These are phyloP conservation scores for Sussaba pulchella DNA, from an alignment of 2,888 invertebrate genomes.

Conservation along the genomic window DNA sequence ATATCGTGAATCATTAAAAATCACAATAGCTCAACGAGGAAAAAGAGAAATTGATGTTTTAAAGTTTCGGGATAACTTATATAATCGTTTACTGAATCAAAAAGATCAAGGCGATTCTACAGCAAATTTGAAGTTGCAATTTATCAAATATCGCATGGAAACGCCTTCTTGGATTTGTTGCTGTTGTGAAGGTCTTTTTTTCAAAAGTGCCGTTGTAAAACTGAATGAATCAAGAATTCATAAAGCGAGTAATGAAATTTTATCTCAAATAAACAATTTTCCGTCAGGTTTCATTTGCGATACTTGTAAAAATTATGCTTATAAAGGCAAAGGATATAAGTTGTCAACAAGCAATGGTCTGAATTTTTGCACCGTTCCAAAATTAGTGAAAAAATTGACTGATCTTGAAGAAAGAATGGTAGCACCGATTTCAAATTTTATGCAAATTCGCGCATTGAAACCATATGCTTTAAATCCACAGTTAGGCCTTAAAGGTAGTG, in stretches of 20 bases:
- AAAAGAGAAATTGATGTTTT: too few species aligned
- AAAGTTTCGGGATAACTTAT: too few species aligned
- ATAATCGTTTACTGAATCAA: too few species aligned
- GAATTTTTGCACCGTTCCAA: conserved; percentile 64
- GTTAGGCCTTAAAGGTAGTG: conserved; percentile 72
- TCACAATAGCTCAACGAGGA: too few species aligned
- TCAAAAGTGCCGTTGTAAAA: conserved; percentile 41
- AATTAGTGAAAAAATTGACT: conserved; percentile 65
- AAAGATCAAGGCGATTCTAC: neutral
- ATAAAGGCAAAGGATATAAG: neutral
- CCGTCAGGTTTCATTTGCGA: too few species aligned
- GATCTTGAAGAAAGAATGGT: conserved; percentile 77
- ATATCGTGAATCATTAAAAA: too few species aligned
- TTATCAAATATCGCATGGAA: conserved; percentile 33
- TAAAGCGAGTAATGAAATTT: too few species aligned
- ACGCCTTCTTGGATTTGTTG: conserved; percentile 50
- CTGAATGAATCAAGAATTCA: conserved; percentile 21
- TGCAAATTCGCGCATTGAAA: conserved; percentile 77
- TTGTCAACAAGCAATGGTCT: conserved; percentile 49
- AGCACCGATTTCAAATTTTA: conserved; percentile 77
- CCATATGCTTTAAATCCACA: conserved; percentile 71
- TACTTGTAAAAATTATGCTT: neutral
- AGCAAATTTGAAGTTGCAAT: conserved; percentile 43
- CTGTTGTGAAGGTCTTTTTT: conserved; percentile 63
- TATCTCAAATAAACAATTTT: too few species aligned